phyloP scores from a whole-genome alignment of 2,113 vertebrate genomes.

The Aldabrachelys gigantea region DNA sequence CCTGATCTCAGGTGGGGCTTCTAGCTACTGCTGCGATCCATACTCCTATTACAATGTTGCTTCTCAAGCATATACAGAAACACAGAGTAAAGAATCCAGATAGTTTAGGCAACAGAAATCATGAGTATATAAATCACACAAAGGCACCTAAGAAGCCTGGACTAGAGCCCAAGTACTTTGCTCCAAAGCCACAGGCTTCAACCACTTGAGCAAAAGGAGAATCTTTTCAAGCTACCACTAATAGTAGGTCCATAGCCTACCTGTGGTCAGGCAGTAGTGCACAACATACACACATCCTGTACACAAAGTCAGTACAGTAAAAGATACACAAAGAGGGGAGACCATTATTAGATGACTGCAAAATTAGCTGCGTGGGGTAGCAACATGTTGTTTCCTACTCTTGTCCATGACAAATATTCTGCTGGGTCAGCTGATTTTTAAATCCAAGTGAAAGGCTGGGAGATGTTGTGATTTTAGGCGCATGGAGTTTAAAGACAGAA shows the following conservation, averaged over 20 bases:
- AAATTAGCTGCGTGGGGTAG: neutral
- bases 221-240: too few relatives aligned
- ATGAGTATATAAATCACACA: neutral
- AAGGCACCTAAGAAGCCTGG: neutral
- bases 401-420: neutral
- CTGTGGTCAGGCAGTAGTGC: too few relatives aligned
- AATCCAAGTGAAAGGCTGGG: neutral
- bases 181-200: too few relatives aligned
- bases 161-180: neutral
- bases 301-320: neutral
- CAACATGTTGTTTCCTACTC: neutral
- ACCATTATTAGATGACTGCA: fast-evolving
- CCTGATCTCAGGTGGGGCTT: neutral
- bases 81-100: neutral
- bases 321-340: neutral
- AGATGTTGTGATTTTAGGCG: neutral
- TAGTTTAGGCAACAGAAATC: neutral
- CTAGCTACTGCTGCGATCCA: constrained; percentile 26
- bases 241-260: neutral
- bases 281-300: too few relatives aligned
- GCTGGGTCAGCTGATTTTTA: neutral
- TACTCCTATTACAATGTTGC: neutral
- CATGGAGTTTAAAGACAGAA: too few relatives aligned
- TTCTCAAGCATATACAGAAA: neutral
- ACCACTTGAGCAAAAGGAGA: too few relatives aligned